Percentiles rank a stretch among this genome's conserved stretches.
Evolutionary conservation across 1,140 invertebrate species (phyloP).

Genomic region (Aphaenogaster ashmeadi): DNA sequence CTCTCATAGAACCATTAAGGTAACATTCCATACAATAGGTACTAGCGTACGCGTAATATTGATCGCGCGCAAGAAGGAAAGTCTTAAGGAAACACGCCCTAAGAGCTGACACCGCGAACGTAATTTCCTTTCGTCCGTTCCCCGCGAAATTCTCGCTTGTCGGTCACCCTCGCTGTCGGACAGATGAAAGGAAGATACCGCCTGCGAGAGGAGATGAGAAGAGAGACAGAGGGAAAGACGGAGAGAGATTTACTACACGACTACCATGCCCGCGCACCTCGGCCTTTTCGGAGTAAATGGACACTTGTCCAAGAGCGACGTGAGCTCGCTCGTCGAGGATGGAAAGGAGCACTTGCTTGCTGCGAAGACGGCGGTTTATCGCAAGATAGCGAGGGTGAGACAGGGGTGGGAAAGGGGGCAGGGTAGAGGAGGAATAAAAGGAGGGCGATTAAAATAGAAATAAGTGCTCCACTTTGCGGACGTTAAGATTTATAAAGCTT

Average conservation of each 20-base stretch:
- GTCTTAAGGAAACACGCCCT: conserved; percentile 47
- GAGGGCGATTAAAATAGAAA: conserved; percentile 73
- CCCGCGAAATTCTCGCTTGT: conserved; percentile 44
- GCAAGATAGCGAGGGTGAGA: not conserved
- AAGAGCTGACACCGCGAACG: conserved; percentile 50
- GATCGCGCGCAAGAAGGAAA: conserved; percentile 10
- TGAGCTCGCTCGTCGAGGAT: conserved; percentile 52
- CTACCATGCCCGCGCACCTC: conserved; percentile 48
- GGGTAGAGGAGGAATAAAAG: conserved; percentile 57
- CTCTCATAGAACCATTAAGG: not conserved
- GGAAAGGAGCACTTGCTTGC: conserved; percentile 58
- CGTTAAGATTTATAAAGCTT: conserved; percentile 71
- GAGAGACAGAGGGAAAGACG: conserved; percentile 1
- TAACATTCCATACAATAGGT: conserved; percentile 7
- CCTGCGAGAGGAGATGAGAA: not conserved
- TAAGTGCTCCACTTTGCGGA: conserved; percentile 72
- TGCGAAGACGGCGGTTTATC: conserved; percentile 69
- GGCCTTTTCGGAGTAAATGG: conserved; percentile 69
- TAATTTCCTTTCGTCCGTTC: conserved; percentile 64
- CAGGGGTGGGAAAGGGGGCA: not conserved
- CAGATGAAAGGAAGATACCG: conserved; percentile 10
- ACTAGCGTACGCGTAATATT: conserved; percentile 41
- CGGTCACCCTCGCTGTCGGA: conserved; percentile 1
- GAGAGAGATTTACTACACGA: conserved; percentile 66
- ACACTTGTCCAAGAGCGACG: conserved; percentile 65